Evolutionary conservation across 2,888 invertebrate genomes (phyloP), one percentile per base, ranked within the genome.

Genomic region (Xanthia togata): DNA sequence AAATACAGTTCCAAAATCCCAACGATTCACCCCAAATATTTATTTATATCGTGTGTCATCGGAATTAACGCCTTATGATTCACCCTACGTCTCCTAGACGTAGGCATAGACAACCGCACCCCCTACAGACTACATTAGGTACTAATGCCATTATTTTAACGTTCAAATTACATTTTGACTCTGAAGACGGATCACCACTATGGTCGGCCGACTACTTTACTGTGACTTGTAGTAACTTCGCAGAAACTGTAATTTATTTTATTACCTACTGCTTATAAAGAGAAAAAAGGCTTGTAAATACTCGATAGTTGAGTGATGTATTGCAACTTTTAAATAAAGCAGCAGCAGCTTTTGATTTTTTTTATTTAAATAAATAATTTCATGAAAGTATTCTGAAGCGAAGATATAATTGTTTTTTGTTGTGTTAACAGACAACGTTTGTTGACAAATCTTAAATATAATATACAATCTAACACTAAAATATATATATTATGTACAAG

Each of bases 1-100:
- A 67, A 31, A 44, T 35, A 74, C 26, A 26, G 4, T 5, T n/a
- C 9, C 47, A 65, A 80, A 78, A 35, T 71, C 35, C 65, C 26
- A 17, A n/a, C 81, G 23, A 67, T 55, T 81, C 81, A 70, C 41
- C 60, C 53, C 50, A n/a, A 62, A 47, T 14, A 14, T 23, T 68
- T 38, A 50, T 26, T 38, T 38, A 23, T 38, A 63, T 20, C n/a
- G 20, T 89, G 88, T 88, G 87, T 91, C 91, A 90, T 82, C 70
- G 87, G 87, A 85, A 88, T 79, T 87, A 86, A 88, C 84, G 90
- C 70, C 85, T 82, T 83, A 84, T 91, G 91, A 91, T 85, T 92
- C 92, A 92, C 84, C 80, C 74, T 64, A 79, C n/a, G 70, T 50
- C 69, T 76, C 73, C 79, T 82, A 85, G 81, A 83, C 82, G 26